Percentiles rank a stretch among this genome's conserved stretches.
phyloP scores from a whole-genome alignment of 2,888 invertebrate species.

The Daptonema setosum region DNA sequence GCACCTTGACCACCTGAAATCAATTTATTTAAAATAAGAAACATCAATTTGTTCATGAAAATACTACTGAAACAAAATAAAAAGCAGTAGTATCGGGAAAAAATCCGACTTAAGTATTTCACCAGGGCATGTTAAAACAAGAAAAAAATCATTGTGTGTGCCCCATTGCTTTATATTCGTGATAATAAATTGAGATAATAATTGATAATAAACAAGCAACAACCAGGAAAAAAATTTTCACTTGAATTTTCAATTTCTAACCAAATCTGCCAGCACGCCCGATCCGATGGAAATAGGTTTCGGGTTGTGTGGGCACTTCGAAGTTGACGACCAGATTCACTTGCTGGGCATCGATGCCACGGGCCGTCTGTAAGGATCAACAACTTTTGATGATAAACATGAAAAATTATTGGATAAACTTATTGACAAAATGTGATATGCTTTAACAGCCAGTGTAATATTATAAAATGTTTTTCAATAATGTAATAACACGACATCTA shows the following conservation, averaged over 20 bases:
- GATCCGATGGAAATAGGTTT: conserved; percentile 76
- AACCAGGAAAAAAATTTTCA: too few species aligned
- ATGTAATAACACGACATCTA: background rate
- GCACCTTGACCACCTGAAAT: conserved; percentile 16
- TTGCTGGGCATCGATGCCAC: conserved; percentile 81
- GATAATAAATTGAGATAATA: too few species aligned
- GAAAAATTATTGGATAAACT: too few species aligned
- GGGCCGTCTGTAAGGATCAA: conserved; percentile 39
- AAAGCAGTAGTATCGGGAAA: too few species aligned
- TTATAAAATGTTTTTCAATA: background rate
- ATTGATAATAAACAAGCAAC: background rate
- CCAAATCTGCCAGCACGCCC: conserved; percentile 87
- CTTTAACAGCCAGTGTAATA: too few species aligned
- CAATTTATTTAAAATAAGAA: too few species aligned
- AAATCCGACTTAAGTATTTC: too few species aligned
- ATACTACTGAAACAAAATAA: background rate
- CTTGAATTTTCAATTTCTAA: conserved; percentile 13
- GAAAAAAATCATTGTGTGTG: background rate
- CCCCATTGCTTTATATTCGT: too few species aligned
- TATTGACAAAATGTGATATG: too few species aligned
- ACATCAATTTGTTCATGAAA: background rate
- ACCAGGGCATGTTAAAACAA: background rate
- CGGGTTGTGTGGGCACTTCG: conserved; percentile 54
- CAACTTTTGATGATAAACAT: too few species aligned
- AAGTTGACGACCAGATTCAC: conserved; percentile 79